These are phyloP conservation scores for Prosopocoilus inquinatus DNA, from an alignment of 2,888 invertebrate genomes.

Conservation along the genomic window DNA sequence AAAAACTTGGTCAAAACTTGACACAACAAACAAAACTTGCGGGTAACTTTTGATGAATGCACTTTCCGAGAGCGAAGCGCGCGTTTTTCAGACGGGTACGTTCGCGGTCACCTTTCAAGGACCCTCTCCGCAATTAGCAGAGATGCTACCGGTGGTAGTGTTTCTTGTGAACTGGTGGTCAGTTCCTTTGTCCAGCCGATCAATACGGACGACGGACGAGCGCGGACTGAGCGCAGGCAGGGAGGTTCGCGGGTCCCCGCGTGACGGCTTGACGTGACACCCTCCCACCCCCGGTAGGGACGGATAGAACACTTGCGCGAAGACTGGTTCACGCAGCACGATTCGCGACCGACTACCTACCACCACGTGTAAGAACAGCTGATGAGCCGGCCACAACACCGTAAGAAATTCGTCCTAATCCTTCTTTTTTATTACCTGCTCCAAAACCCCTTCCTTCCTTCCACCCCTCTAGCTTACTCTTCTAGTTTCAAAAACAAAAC, in stretches of 20 bases:
- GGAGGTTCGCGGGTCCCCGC: constrained; percentile 47
- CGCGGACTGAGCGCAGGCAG: constrained; percentile 45
- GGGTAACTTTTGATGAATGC: constrained; percentile 11
- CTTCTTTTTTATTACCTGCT: neutral
- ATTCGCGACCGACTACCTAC: constrained; percentile 27
- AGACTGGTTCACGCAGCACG: constrained; percentile 47
- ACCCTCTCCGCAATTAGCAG: constrained; percentile 16
- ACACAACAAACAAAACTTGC: constrained; percentile 36
- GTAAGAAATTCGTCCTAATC: neutral
- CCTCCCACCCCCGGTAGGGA: constrained; percentile 52
- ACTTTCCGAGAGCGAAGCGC: constrained; percentile 27
- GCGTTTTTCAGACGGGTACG: constrained; percentile 23
- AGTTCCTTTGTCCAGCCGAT: constrained; percentile 54
- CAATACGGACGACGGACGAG: constrained; percentile 47
- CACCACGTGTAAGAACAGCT: constrained; percentile 20
- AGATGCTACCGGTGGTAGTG: constrained; percentile 22
- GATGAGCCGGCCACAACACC: constrained; percentile 11
- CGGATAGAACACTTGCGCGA: constrained; percentile 39
- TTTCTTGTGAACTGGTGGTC: constrained; percentile 53
- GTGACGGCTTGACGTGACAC: constrained; percentile 61
- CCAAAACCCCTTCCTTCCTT: too few relatives aligned
- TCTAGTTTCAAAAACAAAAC: too few relatives aligned
- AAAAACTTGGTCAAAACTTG: constrained; percentile 40
- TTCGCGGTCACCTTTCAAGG: neutral
- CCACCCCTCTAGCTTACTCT: too few relatives aligned